Evolutionary conservation across 1,140 invertebrate species (phyloP), one percentile per base, ranked within the genome.

Genomic region (Hormaphis cornu): DNA sequence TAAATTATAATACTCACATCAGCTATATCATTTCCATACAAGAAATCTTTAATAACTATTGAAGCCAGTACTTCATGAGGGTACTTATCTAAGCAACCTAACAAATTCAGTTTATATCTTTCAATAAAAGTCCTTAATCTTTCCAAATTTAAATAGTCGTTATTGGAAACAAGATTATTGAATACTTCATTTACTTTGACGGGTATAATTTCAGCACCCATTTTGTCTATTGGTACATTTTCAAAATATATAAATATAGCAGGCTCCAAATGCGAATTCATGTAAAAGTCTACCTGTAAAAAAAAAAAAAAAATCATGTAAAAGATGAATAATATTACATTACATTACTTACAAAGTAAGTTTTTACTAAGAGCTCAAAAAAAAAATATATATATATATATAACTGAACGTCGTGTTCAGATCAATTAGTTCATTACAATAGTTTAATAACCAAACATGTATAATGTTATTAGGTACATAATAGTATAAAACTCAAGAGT

Each of bases 1-100:
- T 18, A 53, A 69, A 22, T 8, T 12, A n/a, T 71, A 44, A 71
- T 69, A 81, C 85, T 85, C 79, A 91, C 89, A 78, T 91, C 88
- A 72, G 86, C 78, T 71, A 87, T 82, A 20, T 79, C 83, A 50
- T 86, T 82, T 10, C 91, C 90, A 78, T 92, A 94, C 20, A 95
- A 79, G 73, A 89, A 85, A 77, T 95, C 89, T 0, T 86, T 87
- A 75, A 95, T 89, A 33, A 90, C 82, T 73, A 86, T 83, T 75
- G 85, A 87, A 2, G 89, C 86, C 35, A 93, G 78, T 8, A 84
- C 79, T 69, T 88, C 83, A 75, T 91, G 88, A 2, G 91, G 90
- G 71, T 82, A 82, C 24, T 84, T 87, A 79, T 94, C 92, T 6
- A 90, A 77, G 72, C 83, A 81, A 71, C 84, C 87, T 50, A 90